Conservation (phyloP, 2,113 vertebrate genomes). For the Lampris megalopsis region DNA sequence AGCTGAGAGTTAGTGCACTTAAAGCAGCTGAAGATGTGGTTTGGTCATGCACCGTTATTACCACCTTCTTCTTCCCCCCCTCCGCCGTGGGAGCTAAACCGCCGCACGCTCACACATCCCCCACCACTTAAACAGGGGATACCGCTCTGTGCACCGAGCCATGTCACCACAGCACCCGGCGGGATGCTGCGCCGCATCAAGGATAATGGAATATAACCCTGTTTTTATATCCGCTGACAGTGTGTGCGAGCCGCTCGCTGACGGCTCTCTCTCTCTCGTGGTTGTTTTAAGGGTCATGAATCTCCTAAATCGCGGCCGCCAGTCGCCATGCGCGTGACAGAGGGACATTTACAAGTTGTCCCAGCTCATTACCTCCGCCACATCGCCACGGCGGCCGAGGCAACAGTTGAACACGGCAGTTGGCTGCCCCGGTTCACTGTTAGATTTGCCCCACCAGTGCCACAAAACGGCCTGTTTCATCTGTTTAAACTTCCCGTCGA, state of each 20-base stretch:
- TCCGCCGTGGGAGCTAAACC: too few relatives aligned
- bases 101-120: constrained; percentile 42
- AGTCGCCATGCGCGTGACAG: constrained; percentile 32
- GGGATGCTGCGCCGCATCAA: constrained; percentile 60
- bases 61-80: too few relatives aligned
- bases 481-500: constrained; percentile 52
- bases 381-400: constrained; percentile 36
- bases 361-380: constrained; percentile 60
- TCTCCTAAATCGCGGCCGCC: constrained; percentile 55
- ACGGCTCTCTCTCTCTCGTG: constrained; percentile 33
- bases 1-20: not conserved
- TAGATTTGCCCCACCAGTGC: constrained; percentile 51
- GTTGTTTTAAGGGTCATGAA: constrained; percentile 74
- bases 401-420: constrained; percentile 22
- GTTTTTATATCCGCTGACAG: constrained; percentile 67
- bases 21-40: not conserved
- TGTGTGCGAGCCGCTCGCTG: constrained; percentile 35
- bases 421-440: constrained; percentile 36
- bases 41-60: constrained; percentile 14
- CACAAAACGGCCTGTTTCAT: constrained; percentile 53
- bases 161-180: constrained; percentile 36
- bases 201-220: constrained; percentile 77
- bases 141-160: constrained; percentile 46
- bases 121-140: constrained; percentile 50
- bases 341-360: constrained; percentile 65